phyloP scores from a whole-genome alignment of 1,140 invertebrate species.

The Cydia fagiglandana region DNA sequence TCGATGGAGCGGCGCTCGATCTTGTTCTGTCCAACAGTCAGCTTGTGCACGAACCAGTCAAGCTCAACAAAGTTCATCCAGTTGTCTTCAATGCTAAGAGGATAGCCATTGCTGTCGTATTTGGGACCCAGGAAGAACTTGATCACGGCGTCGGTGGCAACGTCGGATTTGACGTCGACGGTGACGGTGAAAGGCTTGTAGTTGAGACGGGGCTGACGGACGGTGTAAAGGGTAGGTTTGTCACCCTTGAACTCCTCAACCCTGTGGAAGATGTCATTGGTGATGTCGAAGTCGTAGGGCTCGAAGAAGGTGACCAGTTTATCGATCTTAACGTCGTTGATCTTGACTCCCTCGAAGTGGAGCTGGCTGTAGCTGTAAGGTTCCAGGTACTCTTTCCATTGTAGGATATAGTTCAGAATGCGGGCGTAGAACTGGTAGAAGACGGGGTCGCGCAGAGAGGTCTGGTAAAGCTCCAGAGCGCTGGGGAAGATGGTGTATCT shows the following conservation, averaged over 20 bases:
- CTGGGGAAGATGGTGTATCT: constrained; percentile 73
- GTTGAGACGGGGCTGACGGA: constrained; percentile 81
- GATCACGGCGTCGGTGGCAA: constrained; percentile 78
- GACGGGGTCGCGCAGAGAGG: constrained; percentile 83
- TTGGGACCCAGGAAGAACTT: constrained; percentile 83
- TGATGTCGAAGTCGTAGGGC: constrained; percentile 75
- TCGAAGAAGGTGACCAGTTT: constrained; percentile 81
- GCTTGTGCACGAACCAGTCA: constrained; percentile 84
- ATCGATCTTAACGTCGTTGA: constrained; percentile 78
- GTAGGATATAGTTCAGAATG: constrained; percentile 79
- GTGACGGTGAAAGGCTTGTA: constrained; percentile 84
- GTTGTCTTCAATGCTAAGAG: constrained; percentile 80
- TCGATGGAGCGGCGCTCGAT: constrained; percentile 85
- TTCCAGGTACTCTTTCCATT: constrained; percentile 80
- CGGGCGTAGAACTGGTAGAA: constrained; percentile 84
- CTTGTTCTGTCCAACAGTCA: constrained; percentile 83
- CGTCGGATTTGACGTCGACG: constrained; percentile 81
- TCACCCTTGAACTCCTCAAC: constrained; percentile 50
- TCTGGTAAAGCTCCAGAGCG: constrained; percentile 79
- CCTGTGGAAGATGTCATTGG: constrained; percentile 65
- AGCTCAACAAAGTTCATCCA: constrained; percentile 83
- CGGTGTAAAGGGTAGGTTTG: constrained; percentile 60
- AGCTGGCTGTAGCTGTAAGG: constrained; percentile 81
- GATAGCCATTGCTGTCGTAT: constrained; percentile 77
- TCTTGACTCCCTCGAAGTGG: constrained; percentile 78